Evolutionary conservation across 2,888 invertebrate genomes (phyloP).

Genomic region (Nysson spinosus): DNA sequence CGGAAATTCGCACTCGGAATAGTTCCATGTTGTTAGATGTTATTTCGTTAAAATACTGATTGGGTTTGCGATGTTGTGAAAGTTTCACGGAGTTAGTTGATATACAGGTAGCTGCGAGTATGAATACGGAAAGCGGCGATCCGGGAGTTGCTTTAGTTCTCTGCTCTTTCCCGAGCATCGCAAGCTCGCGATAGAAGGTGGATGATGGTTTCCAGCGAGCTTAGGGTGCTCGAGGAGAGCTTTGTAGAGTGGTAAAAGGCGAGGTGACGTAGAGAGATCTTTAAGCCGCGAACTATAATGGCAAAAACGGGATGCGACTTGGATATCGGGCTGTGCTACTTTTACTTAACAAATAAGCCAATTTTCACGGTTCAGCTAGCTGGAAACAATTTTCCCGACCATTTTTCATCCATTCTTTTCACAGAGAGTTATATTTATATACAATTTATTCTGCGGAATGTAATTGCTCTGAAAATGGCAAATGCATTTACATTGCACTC

Average conservation of each 20-base stretch:
- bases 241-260: conserved; percentile 1
- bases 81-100: too few relatives aligned
- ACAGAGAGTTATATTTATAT: too few relatives aligned
- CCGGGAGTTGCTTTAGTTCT: too few relatives aligned
- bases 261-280: conserved; percentile 9
- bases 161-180: background rate
- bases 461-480: too few relatives aligned
- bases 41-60: too few relatives aligned
- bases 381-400: background rate
- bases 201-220: conserved; percentile 6
- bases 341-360: background rate
- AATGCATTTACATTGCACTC: too few relatives aligned
- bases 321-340: background rate
- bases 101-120: too few relatives aligned
- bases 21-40: too few relatives aligned
- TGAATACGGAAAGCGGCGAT: too few relatives aligned
- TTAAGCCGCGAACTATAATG: background rate
- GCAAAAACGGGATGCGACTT: conserved; percentile 4
- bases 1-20: too few relatives aligned
- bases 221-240: conserved; percentile 1
- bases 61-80: too few relatives aligned
- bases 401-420: background rate
- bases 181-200: background rate
- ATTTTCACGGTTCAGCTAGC: background rate
- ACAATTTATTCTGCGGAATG: too few relatives aligned